Evolutionary conservation across 2,888 invertebrate species (phyloP), one percentile per base, ranked within the genome.

Genomic region (Baccha elongata): DNA sequence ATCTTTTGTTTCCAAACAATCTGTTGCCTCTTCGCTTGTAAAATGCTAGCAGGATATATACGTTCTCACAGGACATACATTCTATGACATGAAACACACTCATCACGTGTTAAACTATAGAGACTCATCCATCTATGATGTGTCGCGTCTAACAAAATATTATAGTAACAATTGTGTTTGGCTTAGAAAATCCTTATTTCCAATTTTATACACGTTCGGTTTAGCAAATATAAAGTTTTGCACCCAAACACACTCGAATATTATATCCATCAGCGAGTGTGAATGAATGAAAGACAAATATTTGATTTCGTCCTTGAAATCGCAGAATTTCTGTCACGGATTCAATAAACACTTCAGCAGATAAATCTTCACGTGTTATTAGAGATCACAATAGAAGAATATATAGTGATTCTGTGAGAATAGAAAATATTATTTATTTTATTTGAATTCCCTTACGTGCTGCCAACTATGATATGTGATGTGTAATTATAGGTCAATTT

Each of bases 291-390:
- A n/a, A 55, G 62, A 76, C 68, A 83, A 83, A 78, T 78, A 83
- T 85, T 84, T 85, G 75, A 67, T 50, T 81, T 71, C 85, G 86
- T 85, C 68, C 74, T 69, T 68, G 71, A 75, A 85, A 86, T 86
- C 87, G 88, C 86, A 68, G 72, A 85, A 85, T 85, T 86, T 85
- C 85, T 86, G 89, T 89, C 89, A 89, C 89, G 89, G 89, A 89
- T 89, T 89, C 89, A 90, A 89, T 89, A 89, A 90, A 89, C 89
- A 89, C 90, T 89, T 89, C 88, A 88, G 88, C 72, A 64, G 53
- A 83, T 83, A 73, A 83, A 52, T 72, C 55, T 52, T 78, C 55
- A 68, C 72, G 68, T 32, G 44, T 64, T 64, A 37, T 64, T 64
- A 35, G 48, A 48, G 46, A 64, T 64, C 64, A 64, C 48, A 48